A percentile compares a stretch with the other conserved stretches of the same genome.
Conservation (phyloP, 2,888 invertebrate genomes). For the Sabellastarte sp. region DNA sequence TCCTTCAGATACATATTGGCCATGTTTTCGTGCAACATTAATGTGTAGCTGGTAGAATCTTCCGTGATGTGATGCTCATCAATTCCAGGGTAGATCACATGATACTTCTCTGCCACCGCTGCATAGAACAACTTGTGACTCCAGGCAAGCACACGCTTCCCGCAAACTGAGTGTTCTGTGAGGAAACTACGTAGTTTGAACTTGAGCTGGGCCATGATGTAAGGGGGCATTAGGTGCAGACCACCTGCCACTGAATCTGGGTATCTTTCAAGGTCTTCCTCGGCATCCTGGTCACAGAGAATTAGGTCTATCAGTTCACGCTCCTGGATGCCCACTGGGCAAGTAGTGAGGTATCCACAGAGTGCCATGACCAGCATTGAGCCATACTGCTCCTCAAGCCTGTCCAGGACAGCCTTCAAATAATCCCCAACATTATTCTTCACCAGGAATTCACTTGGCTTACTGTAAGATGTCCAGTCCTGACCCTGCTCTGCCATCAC, state of each 20-base stretch:
- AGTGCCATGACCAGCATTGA: conserved; percentile 8
- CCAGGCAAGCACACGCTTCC: conserved; percentile 18
- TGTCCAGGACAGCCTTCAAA: background rate
- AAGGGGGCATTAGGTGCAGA: conserved; percentile 12
- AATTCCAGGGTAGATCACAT: conserved; percentile 20
- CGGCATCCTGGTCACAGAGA: conserved; percentile 15
- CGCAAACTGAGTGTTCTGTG: conserved; percentile 8
- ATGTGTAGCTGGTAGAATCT: conserved; percentile 18
- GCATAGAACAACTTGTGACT: conserved; percentile 7
- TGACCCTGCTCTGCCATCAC: conserved; percentile 5
- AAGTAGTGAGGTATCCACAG: conserved; percentile 12
- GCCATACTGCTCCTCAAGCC: conserved; percentile 17
- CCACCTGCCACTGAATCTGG: background rate
- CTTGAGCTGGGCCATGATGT: conserved; percentile 12
- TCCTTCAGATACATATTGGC: conserved; percentile 15
- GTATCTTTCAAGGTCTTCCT: conserved; percentile 9
- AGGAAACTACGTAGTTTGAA: conserved; percentile 13
- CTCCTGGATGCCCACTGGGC: conserved; percentile 19
- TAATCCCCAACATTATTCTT: background rate
- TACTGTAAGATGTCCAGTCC: conserved; percentile 5
- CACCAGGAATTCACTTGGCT: background rate
- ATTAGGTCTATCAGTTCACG: conserved; percentile 21
- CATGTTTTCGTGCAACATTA: conserved; percentile 21
- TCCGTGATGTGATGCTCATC: conserved; percentile 15
- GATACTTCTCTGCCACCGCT: conserved; percentile 8